Conservation (phyloP, 2,888 invertebrate genomes). For the Drosophila heteroneura region DNA sequence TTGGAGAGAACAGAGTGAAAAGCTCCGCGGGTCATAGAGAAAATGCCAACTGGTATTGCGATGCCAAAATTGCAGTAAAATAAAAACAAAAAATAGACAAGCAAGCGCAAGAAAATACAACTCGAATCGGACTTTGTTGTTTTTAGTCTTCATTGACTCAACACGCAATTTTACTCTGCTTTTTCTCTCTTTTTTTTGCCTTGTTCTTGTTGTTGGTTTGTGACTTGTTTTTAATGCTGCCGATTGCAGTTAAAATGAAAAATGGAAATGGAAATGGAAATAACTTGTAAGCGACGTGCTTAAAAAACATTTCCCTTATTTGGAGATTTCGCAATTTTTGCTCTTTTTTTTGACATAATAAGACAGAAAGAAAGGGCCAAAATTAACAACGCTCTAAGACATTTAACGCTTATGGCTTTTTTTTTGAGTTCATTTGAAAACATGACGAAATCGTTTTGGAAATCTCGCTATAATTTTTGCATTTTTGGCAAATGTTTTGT, state of each 20-base stretch:
- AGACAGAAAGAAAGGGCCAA: constrained; percentile 28
- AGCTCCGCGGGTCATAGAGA: constrained; percentile 56
- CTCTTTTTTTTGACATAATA: constrained; percentile 31
- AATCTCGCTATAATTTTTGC: constrained; percentile 27
- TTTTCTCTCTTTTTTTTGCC: constrained; percentile 28
- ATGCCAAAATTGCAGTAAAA: constrained; percentile 57
- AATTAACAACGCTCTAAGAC: constrained; percentile 50
- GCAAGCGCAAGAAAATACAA: constrained; percentile 38
- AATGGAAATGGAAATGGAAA: constrained; percentile 62
- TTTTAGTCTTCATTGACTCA: constrained; percentile 47
- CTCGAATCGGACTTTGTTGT: constrained; percentile 54
- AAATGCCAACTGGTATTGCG: constrained; percentile 57
- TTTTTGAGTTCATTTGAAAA: constrained; percentile 25
- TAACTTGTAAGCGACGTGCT: constrained; percentile 72
- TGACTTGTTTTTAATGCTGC: constrained; percentile 66
- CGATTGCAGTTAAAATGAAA: constrained; percentile 71
- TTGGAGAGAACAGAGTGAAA: constrained; percentile 54
- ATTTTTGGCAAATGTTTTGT: constrained; percentile 12
- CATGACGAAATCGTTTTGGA: constrained; percentile 23
- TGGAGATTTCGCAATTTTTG: constrained; percentile 44
- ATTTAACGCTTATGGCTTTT: constrained; percentile 52
- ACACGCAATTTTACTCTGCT: constrained; percentile 62
- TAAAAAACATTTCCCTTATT: constrained; percentile 58
- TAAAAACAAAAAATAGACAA: constrained; percentile 39
- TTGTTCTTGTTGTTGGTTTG: constrained; percentile 36